A percentile compares a stretch with the other conserved stretches of the same genome.
Conservation (phyloP, 2,888 invertebrate species). For the Mystacides longicornis region DNA sequence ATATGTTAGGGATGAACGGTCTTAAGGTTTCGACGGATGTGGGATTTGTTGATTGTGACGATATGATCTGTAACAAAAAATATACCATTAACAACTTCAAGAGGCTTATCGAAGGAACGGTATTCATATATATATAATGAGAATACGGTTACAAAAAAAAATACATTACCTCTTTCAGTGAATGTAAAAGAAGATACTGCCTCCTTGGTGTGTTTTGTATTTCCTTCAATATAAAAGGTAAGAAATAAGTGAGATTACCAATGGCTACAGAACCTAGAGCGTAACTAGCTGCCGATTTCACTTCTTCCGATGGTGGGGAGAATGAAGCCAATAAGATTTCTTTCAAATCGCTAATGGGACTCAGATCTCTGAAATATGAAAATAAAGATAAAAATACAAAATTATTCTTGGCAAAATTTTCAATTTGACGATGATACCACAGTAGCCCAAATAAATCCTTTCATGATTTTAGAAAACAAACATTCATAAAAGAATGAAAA, state of each 20-base stretch:
- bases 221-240: slow-evolving; percentile 90
- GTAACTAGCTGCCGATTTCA: slow-evolving; percentile 96
- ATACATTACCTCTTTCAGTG: slow-evolving; percentile 93
- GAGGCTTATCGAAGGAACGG: no score
- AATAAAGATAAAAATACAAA: neutral
- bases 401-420: no score
- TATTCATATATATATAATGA: no score
- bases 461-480: no score
- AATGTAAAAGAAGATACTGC: slow-evolving; percentile 93
- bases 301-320: slow-evolving; percentile 87
- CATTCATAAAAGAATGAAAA: no score
- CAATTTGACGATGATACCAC: no score
- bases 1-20: slow-evolving; percentile 81
- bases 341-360: slow-evolving; percentile 65
- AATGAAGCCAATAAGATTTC: slow-evolving; percentile 81
- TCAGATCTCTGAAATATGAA: slow-evolving; percentile 58
- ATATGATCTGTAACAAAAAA: slow-evolving; percentile 58
- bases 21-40: slow-evolving; percentile 68
- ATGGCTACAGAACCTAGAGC: slow-evolving; percentile 93
- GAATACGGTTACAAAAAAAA: neutral
- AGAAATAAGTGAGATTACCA: slow-evolving; percentile 86
- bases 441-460: no score
- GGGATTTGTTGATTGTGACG: slow-evolving; percentile 69
- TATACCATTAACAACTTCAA: no score
- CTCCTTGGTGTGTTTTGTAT: slow-evolving; percentile 91